These are phyloP conservation scores for Indri indri DNA, from an alignment of 2,113 vertebrate species.

Conservation along the genomic window DNA sequence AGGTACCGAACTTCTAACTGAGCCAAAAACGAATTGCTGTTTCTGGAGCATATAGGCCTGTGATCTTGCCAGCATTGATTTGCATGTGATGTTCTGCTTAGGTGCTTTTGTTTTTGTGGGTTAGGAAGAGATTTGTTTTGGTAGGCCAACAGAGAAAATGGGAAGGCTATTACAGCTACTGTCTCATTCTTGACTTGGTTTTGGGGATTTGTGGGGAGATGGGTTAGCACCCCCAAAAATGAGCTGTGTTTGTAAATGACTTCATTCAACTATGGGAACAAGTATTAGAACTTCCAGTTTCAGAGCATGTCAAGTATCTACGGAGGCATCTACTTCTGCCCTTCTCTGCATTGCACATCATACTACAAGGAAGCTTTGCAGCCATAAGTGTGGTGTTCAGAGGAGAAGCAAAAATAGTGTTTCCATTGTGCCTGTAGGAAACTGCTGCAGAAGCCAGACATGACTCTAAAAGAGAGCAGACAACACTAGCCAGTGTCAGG, in stretches of 20 bases:
- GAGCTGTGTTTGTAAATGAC: neutral
- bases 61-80: conserved; percentile 15
- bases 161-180: neutral
- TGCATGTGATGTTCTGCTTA: neutral
- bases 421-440: neutral
- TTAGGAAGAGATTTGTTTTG: conserved; percentile 8
- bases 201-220: neutral
- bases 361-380: neutral
- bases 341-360: neutral
- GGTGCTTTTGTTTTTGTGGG: neutral
- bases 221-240: neutral
- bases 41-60: neutral
- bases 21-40: neutral
- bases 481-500: neutral
- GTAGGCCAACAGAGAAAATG: neutral
- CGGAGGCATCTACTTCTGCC: neutral
- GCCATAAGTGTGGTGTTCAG: neutral
- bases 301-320: neutral
- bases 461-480: neutral
- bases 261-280: neutral
- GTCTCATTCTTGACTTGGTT: neutral
- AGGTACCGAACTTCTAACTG: neutral
- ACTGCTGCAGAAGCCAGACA: neutral
- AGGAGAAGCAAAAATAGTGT: neutral
- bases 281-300: neutral